phyloP scores from a whole-genome alignment of 2,113 vertebrate genomes.

The Ptilonorhynchus violaceus region DNA sequence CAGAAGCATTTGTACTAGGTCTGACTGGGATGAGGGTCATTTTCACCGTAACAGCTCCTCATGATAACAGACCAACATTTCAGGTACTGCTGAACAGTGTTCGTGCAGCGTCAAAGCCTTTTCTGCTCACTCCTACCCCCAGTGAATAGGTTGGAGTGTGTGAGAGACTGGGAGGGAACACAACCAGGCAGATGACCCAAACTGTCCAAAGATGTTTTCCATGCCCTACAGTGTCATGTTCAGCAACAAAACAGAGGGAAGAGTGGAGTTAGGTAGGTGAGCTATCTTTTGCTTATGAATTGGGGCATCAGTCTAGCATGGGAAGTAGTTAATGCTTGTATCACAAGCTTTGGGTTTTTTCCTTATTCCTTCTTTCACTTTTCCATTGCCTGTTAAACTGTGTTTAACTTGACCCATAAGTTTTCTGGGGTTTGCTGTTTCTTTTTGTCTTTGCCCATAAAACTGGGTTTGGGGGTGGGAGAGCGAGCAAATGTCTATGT shows the following conservation, averaged over 20 bases:
- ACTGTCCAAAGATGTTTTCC: neutral
- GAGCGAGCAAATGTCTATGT: neutral
- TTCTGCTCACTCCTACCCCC: neutral
- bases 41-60: neutral
- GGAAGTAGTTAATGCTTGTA: neutral
- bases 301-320: neutral
- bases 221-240: neutral
- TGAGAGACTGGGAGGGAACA: neutral
- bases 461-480: neutral
- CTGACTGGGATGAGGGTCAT: neutral
- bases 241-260: neutral
- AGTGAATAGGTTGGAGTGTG: fast-evolving
- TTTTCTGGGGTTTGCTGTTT: neutral
- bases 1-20: neutral
- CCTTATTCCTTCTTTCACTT: neutral
- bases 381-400: neutral
- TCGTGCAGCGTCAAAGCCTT: neutral
- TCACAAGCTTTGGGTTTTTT: neutral
- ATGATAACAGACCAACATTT: neutral
- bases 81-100: neutral
- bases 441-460: neutral
- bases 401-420: neutral
- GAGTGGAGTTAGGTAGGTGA: neutral
- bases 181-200: neutral
- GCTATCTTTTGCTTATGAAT: fast-evolving